These are phyloP conservation scores for Hirtodrosophila alboralis DNA, from an alignment of 2,888 invertebrate genomes.

Conservation along the genomic window DNA sequence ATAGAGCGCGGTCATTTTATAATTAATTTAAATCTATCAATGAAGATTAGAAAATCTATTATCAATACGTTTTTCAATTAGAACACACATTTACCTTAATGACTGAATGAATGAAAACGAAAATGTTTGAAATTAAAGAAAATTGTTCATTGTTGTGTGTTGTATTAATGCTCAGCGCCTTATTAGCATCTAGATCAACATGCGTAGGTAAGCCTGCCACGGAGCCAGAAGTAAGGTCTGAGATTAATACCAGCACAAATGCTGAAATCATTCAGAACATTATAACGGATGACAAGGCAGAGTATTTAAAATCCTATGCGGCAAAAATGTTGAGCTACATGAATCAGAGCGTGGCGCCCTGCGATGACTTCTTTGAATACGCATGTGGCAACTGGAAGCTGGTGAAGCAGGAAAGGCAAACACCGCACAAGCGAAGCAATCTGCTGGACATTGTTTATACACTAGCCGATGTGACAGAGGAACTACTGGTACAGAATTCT, in stretches of 20 bases:
- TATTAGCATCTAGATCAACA: neutral
- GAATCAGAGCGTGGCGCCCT: conserved; percentile 76
- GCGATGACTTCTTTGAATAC: conserved; percentile 82
- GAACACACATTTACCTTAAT: conserved; percentile 11
- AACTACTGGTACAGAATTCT: conserved; percentile 43
- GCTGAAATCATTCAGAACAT: conserved; percentile 37
- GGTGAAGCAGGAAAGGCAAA: conserved; percentile 56
- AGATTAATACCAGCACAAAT: too few species aligned
- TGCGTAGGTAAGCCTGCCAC: conserved; percentile 38
- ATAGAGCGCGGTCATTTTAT: conserved; percentile 8
- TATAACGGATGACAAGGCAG: conserved; percentile 28
- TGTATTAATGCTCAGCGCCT: conserved; percentile 20
- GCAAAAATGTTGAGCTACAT: conserved; percentile 75
- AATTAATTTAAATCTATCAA: conserved; percentile 47
- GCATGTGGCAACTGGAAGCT: conserved; percentile 81
- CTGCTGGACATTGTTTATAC: conserved; percentile 73
- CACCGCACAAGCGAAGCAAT: conserved; percentile 68
- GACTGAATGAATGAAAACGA: conserved; percentile 22
- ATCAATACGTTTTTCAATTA: conserved; percentile 4
- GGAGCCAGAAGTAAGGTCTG: conserved; percentile 2
- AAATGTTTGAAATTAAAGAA: conserved; percentile 43
- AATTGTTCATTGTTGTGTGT: conserved; percentile 11
- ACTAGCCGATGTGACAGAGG: conserved; percentile 54
- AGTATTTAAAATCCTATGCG: conserved; percentile 68
- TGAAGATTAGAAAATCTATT: conserved; percentile 26